Evolutionary conservation across 2,113 vertebrate genomes (phyloP).

Genomic region (Cyprinodon brontotheroides): DNA sequence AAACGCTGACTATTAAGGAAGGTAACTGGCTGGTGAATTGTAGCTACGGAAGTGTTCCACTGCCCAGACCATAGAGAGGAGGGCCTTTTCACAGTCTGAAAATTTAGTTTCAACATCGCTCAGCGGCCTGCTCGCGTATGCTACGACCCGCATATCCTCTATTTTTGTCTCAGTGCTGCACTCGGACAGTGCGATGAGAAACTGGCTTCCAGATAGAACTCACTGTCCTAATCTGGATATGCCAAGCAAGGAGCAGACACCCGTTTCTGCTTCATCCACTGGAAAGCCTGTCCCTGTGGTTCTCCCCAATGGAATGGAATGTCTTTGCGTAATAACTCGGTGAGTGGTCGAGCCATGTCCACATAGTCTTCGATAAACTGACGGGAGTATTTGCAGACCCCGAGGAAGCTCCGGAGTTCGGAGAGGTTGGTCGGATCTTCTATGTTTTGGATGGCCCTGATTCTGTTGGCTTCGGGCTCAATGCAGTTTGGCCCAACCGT

Average conservation of each 20-base stretch:
- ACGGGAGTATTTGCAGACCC: neutral
- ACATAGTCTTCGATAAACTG: neutral
- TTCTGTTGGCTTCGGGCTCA: too few species aligned
- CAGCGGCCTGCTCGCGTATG: too few species aligned
- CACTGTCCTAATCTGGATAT: too few species aligned
- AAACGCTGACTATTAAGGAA: too few species aligned
- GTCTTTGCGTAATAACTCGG: neutral
- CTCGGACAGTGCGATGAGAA: too few species aligned
- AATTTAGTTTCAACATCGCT: too few species aligned
- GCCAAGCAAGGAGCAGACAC: neutral
- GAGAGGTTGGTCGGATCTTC: neutral
- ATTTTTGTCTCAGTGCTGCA: too few species aligned
- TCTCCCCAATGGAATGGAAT: neutral
- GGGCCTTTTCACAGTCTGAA: too few species aligned
- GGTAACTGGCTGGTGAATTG: neutral
- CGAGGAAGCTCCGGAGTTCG: neutral
- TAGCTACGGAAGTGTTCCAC: neutral
- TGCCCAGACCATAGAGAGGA: neutral
- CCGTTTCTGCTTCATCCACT: neutral
- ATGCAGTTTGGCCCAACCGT: too few species aligned
- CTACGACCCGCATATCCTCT: too few species aligned
- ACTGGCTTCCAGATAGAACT: too few species aligned
- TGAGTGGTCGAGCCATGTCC: neutral
- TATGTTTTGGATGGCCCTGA: too few species aligned
- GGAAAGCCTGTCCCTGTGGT: neutral